A percentile compares a stretch with the other conserved stretches of the same genome.
Conservation (phyloP, 1,140 invertebrate genomes). For the Drosophila teissieri region DNA sequence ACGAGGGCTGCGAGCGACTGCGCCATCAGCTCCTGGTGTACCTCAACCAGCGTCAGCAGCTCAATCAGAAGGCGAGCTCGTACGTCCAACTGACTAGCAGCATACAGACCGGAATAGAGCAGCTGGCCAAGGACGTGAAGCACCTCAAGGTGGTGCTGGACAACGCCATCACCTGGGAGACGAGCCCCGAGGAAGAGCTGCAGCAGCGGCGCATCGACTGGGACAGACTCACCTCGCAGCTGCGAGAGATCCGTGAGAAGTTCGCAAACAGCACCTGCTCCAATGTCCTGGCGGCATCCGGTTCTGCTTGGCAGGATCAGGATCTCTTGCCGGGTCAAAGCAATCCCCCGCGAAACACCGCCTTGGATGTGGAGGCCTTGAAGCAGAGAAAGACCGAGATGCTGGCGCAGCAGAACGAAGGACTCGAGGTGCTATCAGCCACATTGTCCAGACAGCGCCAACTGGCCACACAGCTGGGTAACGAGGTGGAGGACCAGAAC, state of each 20-base stretch:
- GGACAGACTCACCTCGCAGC: constrained; percentile 49
- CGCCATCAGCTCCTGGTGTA: constrained; percentile 88
- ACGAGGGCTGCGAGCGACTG: constrained; percentile 88
- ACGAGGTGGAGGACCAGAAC: constrained; percentile 92
- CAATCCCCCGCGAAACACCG: constrained; percentile 72
- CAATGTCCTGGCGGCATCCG: constrained; percentile 12
- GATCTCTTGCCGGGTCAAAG: constrained; percentile 83
- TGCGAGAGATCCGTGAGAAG: constrained; percentile 39
- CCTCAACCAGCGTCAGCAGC: constrained; percentile 86
- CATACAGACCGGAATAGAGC: constrained; percentile 87
- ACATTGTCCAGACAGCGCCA: constrained; percentile 92
- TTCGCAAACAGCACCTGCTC: constrained; percentile 37
- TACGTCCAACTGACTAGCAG: constrained; percentile 85
- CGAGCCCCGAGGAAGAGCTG: constrained; percentile 49
- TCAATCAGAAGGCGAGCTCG: constrained; percentile 85
- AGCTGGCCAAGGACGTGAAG: constrained; percentile 87
- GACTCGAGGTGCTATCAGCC: constrained; percentile 90
- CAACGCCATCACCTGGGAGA: constrained; percentile 79
- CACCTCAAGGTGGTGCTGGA: constrained; percentile 87
- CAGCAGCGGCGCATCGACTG: constrained; percentile 45
- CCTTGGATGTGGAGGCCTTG: constrained; percentile 54
- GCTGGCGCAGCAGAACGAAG: constrained; percentile 90
- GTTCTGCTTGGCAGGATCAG: constrained; percentile 80
- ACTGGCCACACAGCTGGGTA: constrained; percentile 90
- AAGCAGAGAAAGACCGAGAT: constrained; percentile 79